Conservation (phyloP, 92 coral and sea anemone species). For the Pocillopora grandis region DNA sequence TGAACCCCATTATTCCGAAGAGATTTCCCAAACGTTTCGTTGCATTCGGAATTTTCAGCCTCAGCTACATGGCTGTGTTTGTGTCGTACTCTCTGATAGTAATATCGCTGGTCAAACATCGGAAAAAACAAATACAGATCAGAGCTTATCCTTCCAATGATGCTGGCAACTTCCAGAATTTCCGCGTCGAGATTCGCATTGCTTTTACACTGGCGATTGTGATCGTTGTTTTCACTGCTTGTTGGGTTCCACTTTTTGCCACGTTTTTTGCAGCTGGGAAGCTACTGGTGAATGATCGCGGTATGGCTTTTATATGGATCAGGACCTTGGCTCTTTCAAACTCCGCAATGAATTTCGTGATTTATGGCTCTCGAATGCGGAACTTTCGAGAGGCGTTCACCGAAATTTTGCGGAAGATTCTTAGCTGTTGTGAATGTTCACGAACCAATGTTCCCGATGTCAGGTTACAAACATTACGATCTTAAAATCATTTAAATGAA, state of each 20-base stretch:
- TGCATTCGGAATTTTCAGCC: no score
- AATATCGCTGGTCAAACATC: no score
- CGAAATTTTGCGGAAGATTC: neutral
- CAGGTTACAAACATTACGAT: no score
- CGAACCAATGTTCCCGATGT: no score
- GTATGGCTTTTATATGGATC: slow-evolving; percentile 47
- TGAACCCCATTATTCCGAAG: neutral
- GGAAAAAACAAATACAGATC: no score
- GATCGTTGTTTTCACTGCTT: slow-evolving; percentile 25
- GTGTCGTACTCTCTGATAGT: no score
- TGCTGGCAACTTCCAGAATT: no score
- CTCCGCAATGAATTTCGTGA: slow-evolving; percentile 40
- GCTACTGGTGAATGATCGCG: neutral
- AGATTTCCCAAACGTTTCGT: neutral
- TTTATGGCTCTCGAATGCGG: slow-evolving; percentile 1
- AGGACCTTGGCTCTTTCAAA: slow-evolving; percentile 48
- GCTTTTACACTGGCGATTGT: slow-evolving; percentile 25
- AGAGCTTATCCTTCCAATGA: no score
- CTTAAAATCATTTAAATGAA: no score
- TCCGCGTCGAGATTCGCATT: no score
- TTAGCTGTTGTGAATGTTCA: neutral
- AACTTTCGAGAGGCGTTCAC: slow-evolving; percentile 1
- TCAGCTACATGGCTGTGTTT: no score
- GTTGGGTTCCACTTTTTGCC: slow-evolving; percentile 29
- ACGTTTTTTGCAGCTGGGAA: neutral